A percentile compares a stretch with the other conserved stretches of the same genome.
These are phyloP conservation scores for Hydropsyche betteni DNA, from an alignment of 2,888 invertebrate genomes.

Conservation along the genomic window DNA sequence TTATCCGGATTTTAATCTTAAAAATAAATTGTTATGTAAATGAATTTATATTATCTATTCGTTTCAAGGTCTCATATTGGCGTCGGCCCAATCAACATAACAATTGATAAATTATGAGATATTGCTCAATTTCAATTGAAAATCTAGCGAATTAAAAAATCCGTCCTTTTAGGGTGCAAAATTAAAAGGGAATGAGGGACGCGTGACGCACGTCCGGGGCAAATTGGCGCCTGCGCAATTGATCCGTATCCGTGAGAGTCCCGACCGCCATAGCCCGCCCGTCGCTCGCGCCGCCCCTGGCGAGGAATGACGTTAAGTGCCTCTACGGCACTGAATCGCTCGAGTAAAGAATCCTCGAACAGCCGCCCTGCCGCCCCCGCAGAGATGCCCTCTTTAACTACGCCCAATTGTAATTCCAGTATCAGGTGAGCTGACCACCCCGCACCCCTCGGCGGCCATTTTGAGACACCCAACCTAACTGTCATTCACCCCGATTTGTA, in stretches of 20 bases:
- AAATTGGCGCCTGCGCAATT: slow-evolving; percentile 13
- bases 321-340: slow-evolving; percentile 63
- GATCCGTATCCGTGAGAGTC: slow-evolving; percentile 55
- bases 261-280: slow-evolving; percentile 63
- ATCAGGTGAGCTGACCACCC: slow-evolving; percentile 61
- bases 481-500: background rate
- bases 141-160: background rate
- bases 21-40: no score
- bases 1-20: no score
- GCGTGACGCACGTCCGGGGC: slow-evolving; percentile 28
- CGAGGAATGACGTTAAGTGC: slow-evolving; percentile 68
- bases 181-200: background rate
- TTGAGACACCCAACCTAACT: slow-evolving; percentile 48
- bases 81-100: no score
- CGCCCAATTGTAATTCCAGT: slow-evolving; percentile 61
- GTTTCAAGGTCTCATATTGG: no score
- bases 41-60: no score
- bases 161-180: background rate
- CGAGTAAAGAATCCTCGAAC: slow-evolving; percentile 64
- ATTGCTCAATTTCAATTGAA: background rate
- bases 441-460: slow-evolving; percentile 54
- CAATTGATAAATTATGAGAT: no score
- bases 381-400: slow-evolving; percentile 71
- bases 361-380: slow-evolving; percentile 68
- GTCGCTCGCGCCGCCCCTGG: slow-evolving; percentile 57